Conservation (phyloP, 2,888 invertebrate species). For the Xestoiulus laeticollis region DNA sequence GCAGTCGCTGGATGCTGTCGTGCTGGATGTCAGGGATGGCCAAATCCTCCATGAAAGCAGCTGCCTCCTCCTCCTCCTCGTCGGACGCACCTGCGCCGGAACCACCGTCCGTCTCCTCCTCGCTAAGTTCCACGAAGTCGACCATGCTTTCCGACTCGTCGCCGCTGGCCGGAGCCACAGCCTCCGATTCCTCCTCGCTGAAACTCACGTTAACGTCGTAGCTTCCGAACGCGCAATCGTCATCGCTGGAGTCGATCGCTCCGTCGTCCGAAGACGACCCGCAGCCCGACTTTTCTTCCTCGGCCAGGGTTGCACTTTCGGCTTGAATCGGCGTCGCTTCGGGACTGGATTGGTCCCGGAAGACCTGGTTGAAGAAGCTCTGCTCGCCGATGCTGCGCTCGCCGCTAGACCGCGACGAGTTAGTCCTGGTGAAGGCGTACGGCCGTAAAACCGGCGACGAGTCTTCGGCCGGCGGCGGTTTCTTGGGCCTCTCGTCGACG, state of each 20-base stretch:
- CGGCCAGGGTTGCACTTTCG: not conserved
- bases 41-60: not conserved
- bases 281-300: not conserved
- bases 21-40: not conserved
- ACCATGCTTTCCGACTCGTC: conserved; percentile 10
- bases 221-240: conserved; percentile 1
- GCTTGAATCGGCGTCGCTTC: not conserved
- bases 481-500: not conserved
- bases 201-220: conserved; percentile 4
- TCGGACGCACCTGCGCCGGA: not conserved
- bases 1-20: not conserved
- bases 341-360: not conserved
- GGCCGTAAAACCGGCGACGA: not conserved
- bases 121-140: not conserved
- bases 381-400: conserved; percentile 59
- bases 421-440: conserved; percentile 50
- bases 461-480: not conserved
- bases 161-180: not conserved
- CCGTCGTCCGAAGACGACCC: conserved; percentile 42
- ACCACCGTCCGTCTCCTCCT: not conserved
- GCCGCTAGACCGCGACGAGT: conserved; percentile 65
- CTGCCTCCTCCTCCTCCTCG: not conserved
- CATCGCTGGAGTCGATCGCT: conserved; percentile 48
- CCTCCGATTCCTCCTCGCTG: conserved; percentile 14
- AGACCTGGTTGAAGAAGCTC: conserved; percentile 58